Conservation (phyloP, 2,888 invertebrate genomes). For the Synergus umbraculus region DNA sequence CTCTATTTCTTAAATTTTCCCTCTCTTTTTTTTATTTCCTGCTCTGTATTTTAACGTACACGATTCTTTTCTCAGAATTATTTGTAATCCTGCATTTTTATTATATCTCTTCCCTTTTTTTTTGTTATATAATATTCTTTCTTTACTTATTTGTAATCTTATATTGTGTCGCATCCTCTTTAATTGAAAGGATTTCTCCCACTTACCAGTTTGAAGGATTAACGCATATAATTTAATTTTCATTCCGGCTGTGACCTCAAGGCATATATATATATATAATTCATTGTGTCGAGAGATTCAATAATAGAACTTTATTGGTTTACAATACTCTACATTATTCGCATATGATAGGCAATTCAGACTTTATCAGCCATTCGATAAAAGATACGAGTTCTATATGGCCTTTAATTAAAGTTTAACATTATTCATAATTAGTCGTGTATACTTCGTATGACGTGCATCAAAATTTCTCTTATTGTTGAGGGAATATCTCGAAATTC, state of each 20-base stretch:
- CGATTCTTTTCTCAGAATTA: too few relatives aligned
- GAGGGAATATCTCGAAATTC: slow-evolving; percentile 2
- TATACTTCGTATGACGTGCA: not conserved
- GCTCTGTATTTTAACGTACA: too few relatives aligned
- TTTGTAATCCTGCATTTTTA: too few relatives aligned
- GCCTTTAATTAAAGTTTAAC: too few relatives aligned
- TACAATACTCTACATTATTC: not conserved
- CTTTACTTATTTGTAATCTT: not conserved
- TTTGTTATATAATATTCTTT: not conserved
- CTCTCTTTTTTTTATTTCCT: too few relatives aligned
- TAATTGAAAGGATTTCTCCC: slow-evolving; percentile 39
- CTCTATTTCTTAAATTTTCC: too few relatives aligned
- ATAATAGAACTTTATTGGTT: slow-evolving; percentile 16
- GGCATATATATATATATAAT: slow-evolving; percentile 3
- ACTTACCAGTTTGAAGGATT: slow-evolving; percentile 62
- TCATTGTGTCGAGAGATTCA: not conserved
- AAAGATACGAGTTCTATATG: too few relatives aligned
- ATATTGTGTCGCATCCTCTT: not conserved
- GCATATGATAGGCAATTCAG: too few relatives aligned
- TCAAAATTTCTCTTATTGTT: not conserved
- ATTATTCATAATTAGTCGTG: not conserved
- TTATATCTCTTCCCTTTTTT: too few relatives aligned
- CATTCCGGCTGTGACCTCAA: slow-evolving; percentile 58
- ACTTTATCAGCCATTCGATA: too few relatives aligned
- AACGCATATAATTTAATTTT: slow-evolving; percentile 63